A percentile compares a stretch with the other conserved stretches of the same genome.
Conservation (phyloP, 2,888 invertebrate genomes). For the Drosophila affinis region DNA sequence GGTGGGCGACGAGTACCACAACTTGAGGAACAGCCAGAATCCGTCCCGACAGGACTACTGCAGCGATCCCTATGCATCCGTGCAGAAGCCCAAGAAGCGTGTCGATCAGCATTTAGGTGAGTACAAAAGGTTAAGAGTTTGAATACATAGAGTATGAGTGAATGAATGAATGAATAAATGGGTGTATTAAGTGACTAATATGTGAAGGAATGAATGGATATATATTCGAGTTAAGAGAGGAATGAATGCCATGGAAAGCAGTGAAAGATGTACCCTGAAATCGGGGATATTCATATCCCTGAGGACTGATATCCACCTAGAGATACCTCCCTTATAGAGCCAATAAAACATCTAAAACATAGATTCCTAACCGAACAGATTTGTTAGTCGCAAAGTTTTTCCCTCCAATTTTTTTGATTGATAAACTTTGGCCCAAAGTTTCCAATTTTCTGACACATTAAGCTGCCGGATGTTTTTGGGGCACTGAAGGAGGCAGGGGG, state of each 20-base stretch:
- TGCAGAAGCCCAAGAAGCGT: conserved; percentile 95
- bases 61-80: conserved; percentile 94
- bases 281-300: too few species aligned
- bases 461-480: conserved; percentile 15
- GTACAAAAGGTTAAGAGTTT: conserved; percentile 70
- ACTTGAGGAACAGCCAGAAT: conserved; percentile 90
- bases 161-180: neutral
- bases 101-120: conserved; percentile 94
- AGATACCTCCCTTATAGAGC: neutral
- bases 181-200: neutral
- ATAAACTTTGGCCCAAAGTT: conserved; percentile 44
- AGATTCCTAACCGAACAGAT: conserved; percentile 33
- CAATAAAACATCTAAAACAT: conserved; percentile 16
- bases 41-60: conserved; percentile 94
- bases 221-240: too few species aligned
- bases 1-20: conserved; percentile 89
- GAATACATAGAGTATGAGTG: neutral
- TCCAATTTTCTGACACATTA: conserved; percentile 50
- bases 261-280: too few species aligned
- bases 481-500: too few species aligned
- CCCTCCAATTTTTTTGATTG: conserved; percentile 36
- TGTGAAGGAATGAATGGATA: neutral
- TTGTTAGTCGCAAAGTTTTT: conserved; percentile 17
- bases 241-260: too few species aligned
- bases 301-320: too few species aligned